phyloP scores from a whole-genome alignment of 2,113 vertebrate genomes.

The zebrafish (Danio rerio) region DNA sequence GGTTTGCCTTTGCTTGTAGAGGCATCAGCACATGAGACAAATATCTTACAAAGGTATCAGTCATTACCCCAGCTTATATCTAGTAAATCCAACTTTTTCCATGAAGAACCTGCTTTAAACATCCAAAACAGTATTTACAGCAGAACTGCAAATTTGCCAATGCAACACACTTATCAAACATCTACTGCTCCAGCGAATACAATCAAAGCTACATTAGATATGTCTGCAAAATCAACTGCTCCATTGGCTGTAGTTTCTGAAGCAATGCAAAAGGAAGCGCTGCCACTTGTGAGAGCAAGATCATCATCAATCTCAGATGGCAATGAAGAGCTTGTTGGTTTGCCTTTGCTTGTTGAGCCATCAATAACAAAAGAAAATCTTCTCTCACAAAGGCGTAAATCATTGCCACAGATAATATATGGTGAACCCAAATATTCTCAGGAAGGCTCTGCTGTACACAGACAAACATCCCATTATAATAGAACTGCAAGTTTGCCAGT shows the following conservation, averaged over 20 bases:
- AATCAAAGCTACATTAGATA: slow-evolving; percentile 66
- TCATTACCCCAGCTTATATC: not conserved
- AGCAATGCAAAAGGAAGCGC: slow-evolving; percentile 49
- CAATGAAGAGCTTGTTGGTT: slow-evolving; percentile 59
- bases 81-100: slow-evolving; percentile 5
- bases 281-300: slow-evolving; percentile 64
- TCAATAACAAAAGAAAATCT: slow-evolving; percentile 37
- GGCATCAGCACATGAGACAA: slow-evolving; percentile 39
- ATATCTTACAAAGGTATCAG: slow-evolving; percentile 16
- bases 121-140: not conserved
- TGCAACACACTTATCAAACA: slow-evolving; percentile 1
- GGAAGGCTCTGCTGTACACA: slow-evolving; percentile 34
- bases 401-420: not conserved
- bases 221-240: slow-evolving; percentile 63
- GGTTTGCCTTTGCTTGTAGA: slow-evolving; percentile 67
- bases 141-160: slow-evolving; percentile 10
- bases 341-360: slow-evolving; percentile 63
- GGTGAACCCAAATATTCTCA: slow-evolving; percentile 13
- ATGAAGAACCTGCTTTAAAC: slow-evolving; percentile 38
- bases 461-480: slow-evolving; percentile 3
- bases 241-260: not conserved
- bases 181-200: slow-evolving; percentile 63
- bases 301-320: slow-evolving; percentile 48
- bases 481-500: slow-evolving; percentile 32
- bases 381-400: slow-evolving; percentile 7